Percentiles rank a stretch among this genome's conserved stretches.
Evolutionary conservation across 2,113 vertebrate genomes (phyloP).

Genomic region (Thoracochromis brauschi): DNA sequence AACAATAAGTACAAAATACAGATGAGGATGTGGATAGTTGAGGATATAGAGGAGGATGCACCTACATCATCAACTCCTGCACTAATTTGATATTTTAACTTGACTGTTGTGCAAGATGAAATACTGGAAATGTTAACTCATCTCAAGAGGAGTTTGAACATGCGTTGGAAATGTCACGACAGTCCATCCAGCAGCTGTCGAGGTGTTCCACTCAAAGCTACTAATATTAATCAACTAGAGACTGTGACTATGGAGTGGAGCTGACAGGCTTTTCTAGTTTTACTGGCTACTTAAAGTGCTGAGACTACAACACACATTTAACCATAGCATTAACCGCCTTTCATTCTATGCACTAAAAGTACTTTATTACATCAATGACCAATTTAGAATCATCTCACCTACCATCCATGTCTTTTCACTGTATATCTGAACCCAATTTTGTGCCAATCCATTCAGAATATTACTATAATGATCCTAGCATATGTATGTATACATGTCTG

Average conservation of each 20-base stretch:
- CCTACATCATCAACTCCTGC: neutral
- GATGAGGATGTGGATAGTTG: neutral
- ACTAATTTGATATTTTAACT: neutral
- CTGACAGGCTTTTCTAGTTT: neutral
- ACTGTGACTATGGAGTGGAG: neutral
- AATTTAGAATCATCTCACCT: neutral
- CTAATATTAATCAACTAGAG: neutral
- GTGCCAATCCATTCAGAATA: neutral
- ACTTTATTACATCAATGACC: neutral
- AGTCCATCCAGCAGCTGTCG: neutral
- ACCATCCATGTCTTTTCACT: neutral
- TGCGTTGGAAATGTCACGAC: neutral
- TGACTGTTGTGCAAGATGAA: neutral
- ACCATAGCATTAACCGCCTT: neutral
- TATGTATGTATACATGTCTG: neutral
- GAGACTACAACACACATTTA: neutral
- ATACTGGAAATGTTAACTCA: neutral
- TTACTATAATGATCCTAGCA: neutral
- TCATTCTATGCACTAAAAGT: neutral
- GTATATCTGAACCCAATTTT: neutral
- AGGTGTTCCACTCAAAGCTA: neutral
- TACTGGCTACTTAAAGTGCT: neutral
- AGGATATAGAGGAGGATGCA: neutral
- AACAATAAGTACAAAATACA: neutral
- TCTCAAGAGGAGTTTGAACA: neutral